These are phyloP conservation scores for Lasioglossum baleicum DNA, from an alignment of 1,140 invertebrate genomes.

Conservation along the genomic window DNA sequence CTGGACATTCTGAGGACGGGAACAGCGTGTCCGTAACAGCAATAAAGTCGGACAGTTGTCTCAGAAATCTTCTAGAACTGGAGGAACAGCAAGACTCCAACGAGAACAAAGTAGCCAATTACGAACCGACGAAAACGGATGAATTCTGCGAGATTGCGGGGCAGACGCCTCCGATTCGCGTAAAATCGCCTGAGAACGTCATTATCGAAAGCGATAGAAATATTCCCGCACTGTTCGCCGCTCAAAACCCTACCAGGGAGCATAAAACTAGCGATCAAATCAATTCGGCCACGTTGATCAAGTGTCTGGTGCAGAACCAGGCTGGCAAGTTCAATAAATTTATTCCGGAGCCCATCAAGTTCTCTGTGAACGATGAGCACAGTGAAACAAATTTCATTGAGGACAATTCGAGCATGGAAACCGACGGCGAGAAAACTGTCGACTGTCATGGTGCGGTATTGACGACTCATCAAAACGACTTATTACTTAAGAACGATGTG, in stretches of 20 bases:
- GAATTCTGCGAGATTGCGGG: slow-evolving; percentile 30
- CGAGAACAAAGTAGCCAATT: slow-evolving; percentile 18
- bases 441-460: slow-evolving; percentile 13
- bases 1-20: slow-evolving; percentile 18
- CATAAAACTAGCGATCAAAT: slow-evolving; percentile 15
- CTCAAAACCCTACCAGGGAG: slow-evolving; percentile 33
- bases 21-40: slow-evolving; percentile 1
- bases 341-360: slow-evolving; percentile 11
- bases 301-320: slow-evolving; percentile 44
- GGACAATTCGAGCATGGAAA: slow-evolving; percentile 6
- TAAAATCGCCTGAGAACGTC: slow-evolving; percentile 63
- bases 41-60: slow-evolving; percentile 6
- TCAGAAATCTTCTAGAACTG: slow-evolving; percentile 39
- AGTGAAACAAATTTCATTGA: slow-evolving; percentile 34
- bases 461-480: slow-evolving; percentile 39
- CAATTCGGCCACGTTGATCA: slow-evolving; percentile 32
- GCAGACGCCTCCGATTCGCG: slow-evolving; percentile 58
- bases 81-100: slow-evolving; percentile 2
- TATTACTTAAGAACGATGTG: slow-evolving; percentile 37
- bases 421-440: slow-evolving; percentile 5
- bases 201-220: slow-evolving; percentile 49
- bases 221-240: slow-evolving; percentile 23
- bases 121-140: slow-evolving; percentile 11
- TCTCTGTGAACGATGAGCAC: slow-evolving; percentile 19
- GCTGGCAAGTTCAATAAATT: slow-evolving; percentile 35